These are phyloP conservation scores for Tolypeutes matacus DNA, from an alignment of 2,797 vertebrate genomes.

Conservation along the genomic window DNA sequence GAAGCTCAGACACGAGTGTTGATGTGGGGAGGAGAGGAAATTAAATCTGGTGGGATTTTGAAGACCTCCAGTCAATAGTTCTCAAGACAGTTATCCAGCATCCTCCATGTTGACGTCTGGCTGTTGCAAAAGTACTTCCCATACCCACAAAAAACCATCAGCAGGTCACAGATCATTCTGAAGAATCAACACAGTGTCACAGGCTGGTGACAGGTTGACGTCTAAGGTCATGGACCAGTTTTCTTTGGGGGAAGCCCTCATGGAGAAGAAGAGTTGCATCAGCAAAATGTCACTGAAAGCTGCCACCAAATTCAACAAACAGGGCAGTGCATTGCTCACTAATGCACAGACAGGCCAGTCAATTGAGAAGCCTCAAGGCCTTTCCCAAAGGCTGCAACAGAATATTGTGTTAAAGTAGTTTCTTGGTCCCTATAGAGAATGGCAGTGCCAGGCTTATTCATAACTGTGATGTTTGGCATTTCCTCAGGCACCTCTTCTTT, in stretches of 20 bases:
- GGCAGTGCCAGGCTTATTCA: not conserved
- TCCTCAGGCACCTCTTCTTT: not conserved
- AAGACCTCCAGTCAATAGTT: slow-evolving; percentile 56
- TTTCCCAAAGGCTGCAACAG: slow-evolving; percentile 33
- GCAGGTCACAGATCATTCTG: slow-evolving; percentile 67
- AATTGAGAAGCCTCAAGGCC: not conserved
- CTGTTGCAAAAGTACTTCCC: slow-evolving; percentile 19
- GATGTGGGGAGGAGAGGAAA: not conserved
- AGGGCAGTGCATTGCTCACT: not conserved
- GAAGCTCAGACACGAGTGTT: slow-evolving; percentile 29
- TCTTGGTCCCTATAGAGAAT: slow-evolving; percentile 29
- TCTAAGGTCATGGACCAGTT: slow-evolving; percentile 72
- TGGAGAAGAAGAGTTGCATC: slow-evolving; percentile 60
- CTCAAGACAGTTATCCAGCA: slow-evolving; percentile 25
- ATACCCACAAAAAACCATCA: slow-evolving; percentile 14
- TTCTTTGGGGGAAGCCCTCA: slow-evolving; percentile 70
- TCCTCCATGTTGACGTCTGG: slow-evolving; percentile 22
- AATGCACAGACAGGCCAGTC: not conserved
- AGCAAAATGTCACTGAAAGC: slow-evolving; percentile 75
- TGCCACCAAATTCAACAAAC: slow-evolving; percentile 73
- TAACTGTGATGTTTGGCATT: not conserved
- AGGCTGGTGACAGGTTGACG: slow-evolving; percentile 75
- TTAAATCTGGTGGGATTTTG: slow-evolving; percentile 45
- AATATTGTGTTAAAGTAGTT: slow-evolving; percentile 27
- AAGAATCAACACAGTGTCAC: slow-evolving; percentile 60